Evolutionary conservation across 2,888 invertebrate species (phyloP), one percentile per base, ranked within the genome.

Genomic region (Notodonta ziczac): DNA sequence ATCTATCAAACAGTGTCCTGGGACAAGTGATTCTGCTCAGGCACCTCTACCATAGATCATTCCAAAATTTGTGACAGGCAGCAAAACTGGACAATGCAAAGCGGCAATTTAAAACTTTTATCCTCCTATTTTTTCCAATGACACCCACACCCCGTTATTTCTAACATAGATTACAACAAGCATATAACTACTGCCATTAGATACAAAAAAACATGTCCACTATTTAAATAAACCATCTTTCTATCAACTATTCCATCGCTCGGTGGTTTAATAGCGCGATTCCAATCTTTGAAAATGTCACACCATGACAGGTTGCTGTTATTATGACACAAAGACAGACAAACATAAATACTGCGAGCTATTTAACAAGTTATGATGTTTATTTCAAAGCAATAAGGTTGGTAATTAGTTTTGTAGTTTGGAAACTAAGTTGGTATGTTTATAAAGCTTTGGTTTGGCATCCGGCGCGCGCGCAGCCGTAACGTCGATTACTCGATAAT

Each of bases 401-500:
- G 52, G 71, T 39, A 62, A 56, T 44, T 46, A 9, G 5, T 58
- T 66, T 58, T 42, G 40, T 5, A 2, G 24, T 10, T 9, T 44
- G 46, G 24, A 14, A 7, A 35, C 16, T 61, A 62, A 59, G 57
- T 67, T 72, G 70, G 73, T 69, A 59, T 60, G 63, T 69, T 76
- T 76, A 76, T 79, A 78, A 73, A 78, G 73, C 83, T 86, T 86
- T 82, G 81, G 84, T 82, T 85, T 86, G 89, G 88, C 91, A 90
- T 90, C 90, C 91, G 89, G 87, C 91, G 90, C 84, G 82, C 77
- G 89, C 90, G 91, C 91, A 90, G 69, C 83, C 88, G 84, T 87
- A 84, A 84, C 89, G 87, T 84, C 90, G 91, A 91, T 91, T 92
- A 93, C 85, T 90, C 86, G 92, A 93, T 93, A 93, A 92, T 93